phyloP scores from a whole-genome alignment of 1,140 invertebrate genomes.

The Drosophila triauraria region DNA sequence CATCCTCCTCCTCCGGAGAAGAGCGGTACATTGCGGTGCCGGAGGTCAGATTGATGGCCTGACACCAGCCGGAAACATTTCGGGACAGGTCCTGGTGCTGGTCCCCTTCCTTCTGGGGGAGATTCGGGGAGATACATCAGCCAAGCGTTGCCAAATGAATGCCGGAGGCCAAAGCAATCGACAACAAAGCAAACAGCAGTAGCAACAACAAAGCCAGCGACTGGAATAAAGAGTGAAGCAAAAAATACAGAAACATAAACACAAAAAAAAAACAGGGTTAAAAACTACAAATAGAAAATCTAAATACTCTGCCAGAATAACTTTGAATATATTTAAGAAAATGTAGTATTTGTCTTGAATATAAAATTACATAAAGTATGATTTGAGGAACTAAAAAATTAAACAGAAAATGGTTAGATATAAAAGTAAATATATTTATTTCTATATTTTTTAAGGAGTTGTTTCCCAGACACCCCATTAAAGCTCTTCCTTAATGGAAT shows the following conservation, averaged over 20 bases:
- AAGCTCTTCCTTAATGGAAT: no score
- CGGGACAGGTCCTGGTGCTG: slow-evolving; percentile 36
- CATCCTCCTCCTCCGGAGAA: not conserved
- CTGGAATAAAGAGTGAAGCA: slow-evolving; percentile 20
- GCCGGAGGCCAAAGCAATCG: slow-evolving; percentile 81
- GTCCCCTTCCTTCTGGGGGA: slow-evolving; percentile 10
- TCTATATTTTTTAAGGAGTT: no score
- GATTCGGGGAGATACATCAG: slow-evolving; percentile 55
- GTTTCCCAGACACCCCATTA: no score
- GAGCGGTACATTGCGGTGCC: slow-evolving; percentile 54
- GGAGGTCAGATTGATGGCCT: slow-evolving; percentile 82
- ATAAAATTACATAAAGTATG: no score
- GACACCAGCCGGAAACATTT: slow-evolving; percentile 81
- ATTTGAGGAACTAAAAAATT: not conserved
- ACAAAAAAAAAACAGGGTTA: not conserved
- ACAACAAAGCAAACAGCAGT: slow-evolving; percentile 52
- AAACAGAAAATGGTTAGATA: no score
- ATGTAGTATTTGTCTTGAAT: no score
- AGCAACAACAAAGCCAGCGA: slow-evolving; percentile 27
- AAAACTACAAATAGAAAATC: not conserved
- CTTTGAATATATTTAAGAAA: no score
- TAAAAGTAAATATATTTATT: no score
- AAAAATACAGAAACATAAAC: slow-evolving; percentile 5
- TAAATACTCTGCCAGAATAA: not conserved
- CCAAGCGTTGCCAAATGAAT: slow-evolving; percentile 81